Base-by-base conservation (phyloP, 2,888 invertebrate species). In the Pharmacophagus antenor region DNA sequence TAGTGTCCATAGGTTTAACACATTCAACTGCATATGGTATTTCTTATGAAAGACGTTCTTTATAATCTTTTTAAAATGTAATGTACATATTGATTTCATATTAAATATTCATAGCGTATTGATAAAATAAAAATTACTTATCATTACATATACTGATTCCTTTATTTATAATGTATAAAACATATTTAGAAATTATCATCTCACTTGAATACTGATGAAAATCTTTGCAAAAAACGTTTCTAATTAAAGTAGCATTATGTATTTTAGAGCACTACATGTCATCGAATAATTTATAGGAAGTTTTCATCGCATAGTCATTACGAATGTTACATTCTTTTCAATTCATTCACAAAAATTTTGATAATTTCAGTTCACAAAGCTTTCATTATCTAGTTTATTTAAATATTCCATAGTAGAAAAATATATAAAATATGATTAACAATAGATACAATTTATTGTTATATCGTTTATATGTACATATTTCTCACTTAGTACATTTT, bases 11-110 rank as follows among this genome's bases (percentile, higher is more conserved):
- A 15, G 12, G 10, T 31, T 31, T 31, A 31, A 15, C 10, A 42
- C 41, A 31, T 41, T 47, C 47, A 48, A 50, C 25, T 59, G 52
- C 58, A 50, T 54, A 50, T 44, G 55, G 59, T 55, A 59, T 55
- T 55, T 44, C 54, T 55, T 59, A 59, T 55, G 50, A 55, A 52
- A 25, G 27, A 48, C 21, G 41, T 31, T 27, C 27, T 41, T 57
- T 25, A 21, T n/a, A 46, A 37, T 48, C 17, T 49, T 53, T 53
- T 18, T 52, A 37, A 54, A 42, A 31, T 17, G 21, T 15, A 49
- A 55, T 44, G 44, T 46, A 31, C n/a, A n/a, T 12, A 31, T 27
- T 5, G 5, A 27, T 27, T 10, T 27, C 10, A 31, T 49, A 59
- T 50, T 55, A 25, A 48, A 46, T 50, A 31, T 27, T 44, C 20